phyloP scores from a whole-genome alignment of 2,113 vertebrate genomes.

The Numida meleagris region DNA sequence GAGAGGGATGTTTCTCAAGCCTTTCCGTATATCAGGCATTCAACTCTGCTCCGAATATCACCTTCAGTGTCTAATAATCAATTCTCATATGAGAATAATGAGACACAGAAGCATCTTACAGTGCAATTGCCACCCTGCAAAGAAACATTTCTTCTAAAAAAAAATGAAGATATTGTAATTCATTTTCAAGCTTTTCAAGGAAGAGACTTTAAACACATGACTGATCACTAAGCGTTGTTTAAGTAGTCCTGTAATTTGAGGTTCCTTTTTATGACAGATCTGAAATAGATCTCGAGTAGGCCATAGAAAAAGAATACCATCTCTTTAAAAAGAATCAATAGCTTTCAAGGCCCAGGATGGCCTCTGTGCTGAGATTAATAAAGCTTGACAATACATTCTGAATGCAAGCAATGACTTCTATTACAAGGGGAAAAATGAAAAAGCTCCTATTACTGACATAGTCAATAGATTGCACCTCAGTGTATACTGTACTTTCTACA shows the following conservation, averaged over 20 bases:
- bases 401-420: constrained; percentile 78
- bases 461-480: constrained; percentile 79
- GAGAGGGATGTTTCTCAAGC: not conserved
- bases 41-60: not conserved
- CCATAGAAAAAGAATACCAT: constrained; percentile 51
- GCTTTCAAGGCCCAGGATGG: constrained; percentile 74
- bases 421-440: constrained; percentile 83
- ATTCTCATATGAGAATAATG: not conserved
- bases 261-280: constrained; percentile 60
- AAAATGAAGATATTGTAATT: not conserved
- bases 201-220: not conserved
- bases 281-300: constrained; percentile 69
- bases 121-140: not conserved
- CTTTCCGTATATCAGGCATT: not conserved
- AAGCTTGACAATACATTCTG: constrained; percentile 79
- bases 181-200: not conserved
- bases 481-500: constrained; percentile 76
- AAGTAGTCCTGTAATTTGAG: constrained; percentile 62
- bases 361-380: constrained; percentile 82
- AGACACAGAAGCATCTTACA: not conserved
- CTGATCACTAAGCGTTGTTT: constrained; percentile 19
- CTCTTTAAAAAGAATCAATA: constrained; percentile 77
- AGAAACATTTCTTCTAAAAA: not conserved
- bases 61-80: not conserved
- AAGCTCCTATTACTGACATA: constrained; percentile 77